Evolutionary conservation across 2,888 invertebrate species (phyloP), one percentile per base, ranked within the genome.

Genomic region (Oxycera nigricornis): DNA sequence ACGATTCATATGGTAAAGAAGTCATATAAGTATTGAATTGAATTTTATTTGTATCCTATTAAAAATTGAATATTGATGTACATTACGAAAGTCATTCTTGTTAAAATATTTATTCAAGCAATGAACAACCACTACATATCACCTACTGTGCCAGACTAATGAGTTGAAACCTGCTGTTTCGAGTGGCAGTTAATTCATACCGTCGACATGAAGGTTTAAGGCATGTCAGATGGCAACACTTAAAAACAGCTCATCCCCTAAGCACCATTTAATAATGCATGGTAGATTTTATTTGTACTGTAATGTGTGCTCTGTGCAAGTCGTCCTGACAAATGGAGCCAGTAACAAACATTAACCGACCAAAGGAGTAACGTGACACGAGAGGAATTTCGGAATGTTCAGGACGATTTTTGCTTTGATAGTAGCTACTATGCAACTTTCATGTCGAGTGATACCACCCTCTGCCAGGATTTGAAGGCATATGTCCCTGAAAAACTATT

Each of bases 181-280:
- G n/a, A n/a, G n/a, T n/a, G n/a, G n/a, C n/a, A n/a, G n/a, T 55
- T 55, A 55, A 55, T 55, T 6, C 22, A 6, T 46, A 2, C 46
- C 17, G 46, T 46, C n/a, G 46, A 46, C n/a, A 3, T 46, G 6
- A 46, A 46, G 35, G 11, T 11, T 35, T 7, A 6, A 35, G n/a
- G 9, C 39, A 41, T 67, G 65, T 67, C 46, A 41, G n/a, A 41
- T 67, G 41, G 65, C 24, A 67, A 67, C 65, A 67, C 65, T 67
- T 67, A 67, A 41, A 67, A 67, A 41, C 24, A 26, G 41, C 65
- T 67, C 65, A 67, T 24, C 65, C 41, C 41, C 46, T 67, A 67
- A 67, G 65, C 22, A 41, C 24, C 65, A 20, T 41, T 67, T 67
- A 67, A 67, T 67, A 67, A 67, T 41, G 46, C 65, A 67, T 41